Percentiles rank a stretch among this genome's conserved stretches.
Conservation (phyloP, 2,888 invertebrate species). For the Drosophila quinaria region DNA sequence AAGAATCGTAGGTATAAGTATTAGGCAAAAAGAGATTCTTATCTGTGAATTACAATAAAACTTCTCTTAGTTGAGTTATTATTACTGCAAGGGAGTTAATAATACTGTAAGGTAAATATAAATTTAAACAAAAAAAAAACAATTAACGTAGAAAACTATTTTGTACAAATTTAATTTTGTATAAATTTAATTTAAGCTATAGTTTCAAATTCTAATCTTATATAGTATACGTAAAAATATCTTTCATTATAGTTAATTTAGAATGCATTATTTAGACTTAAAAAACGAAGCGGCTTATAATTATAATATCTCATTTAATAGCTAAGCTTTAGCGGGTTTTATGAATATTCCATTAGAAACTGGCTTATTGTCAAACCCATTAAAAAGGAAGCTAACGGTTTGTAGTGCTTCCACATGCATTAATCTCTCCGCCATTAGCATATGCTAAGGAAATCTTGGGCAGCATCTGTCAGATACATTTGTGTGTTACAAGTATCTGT, state of each 20-base stretch:
- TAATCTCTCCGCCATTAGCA: slow-evolving; percentile 18
- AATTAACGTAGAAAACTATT: too few species aligned
- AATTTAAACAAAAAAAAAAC: too few species aligned
- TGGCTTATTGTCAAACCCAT: slow-evolving; percentile 4
- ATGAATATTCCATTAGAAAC: not conserved
- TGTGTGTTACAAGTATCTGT: slow-evolving; percentile 48
- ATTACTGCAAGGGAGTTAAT: too few species aligned
- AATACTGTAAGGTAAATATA: too few species aligned
- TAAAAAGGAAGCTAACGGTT: slow-evolving; percentile 28
- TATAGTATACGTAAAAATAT: too few species aligned
- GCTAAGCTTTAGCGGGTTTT: not conserved
- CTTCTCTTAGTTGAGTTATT: not conserved
- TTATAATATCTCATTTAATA: not conserved
- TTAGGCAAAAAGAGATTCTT: not conserved
- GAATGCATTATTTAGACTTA: too few species aligned
- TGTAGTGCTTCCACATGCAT: slow-evolving; percentile 16
- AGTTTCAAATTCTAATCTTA: too few species aligned
- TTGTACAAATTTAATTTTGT: too few species aligned
- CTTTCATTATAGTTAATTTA: too few species aligned
- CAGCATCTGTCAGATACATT: slow-evolving; percentile 43
- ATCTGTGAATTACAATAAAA: not conserved
- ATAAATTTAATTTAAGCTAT: too few species aligned
- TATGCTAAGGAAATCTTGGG: slow-evolving; percentile 14
- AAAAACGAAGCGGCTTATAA: too few species aligned
- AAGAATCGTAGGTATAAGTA: not conserved